Base-by-base conservation (phyloP, 2,888 invertebrate genomes). In the Brachycybe producta region DNA sequence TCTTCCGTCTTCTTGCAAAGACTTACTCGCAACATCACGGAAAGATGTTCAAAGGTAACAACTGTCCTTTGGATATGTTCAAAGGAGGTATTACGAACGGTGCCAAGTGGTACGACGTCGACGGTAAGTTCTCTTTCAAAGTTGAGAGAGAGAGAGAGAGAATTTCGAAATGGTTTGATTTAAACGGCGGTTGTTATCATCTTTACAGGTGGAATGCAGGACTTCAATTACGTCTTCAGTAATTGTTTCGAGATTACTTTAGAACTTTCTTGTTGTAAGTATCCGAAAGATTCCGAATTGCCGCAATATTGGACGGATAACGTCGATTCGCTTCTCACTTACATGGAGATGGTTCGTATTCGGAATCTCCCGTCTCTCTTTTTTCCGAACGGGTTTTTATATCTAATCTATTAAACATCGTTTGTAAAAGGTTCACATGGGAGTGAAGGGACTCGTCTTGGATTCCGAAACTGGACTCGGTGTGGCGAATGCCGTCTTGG, bases 191-290 rank as follows among this genome's bases (percentile, higher is more conserved):
- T 57, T 64, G 3, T 54, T 43, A 13, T 47, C 11, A 24, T 8
- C 26, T 41, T 11, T 41, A 3, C 80, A 3, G 97, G 97, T 0
- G 97, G 97, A 5, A 97, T 98, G 97, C 97, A 97, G 69, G 98
- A 98, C 69, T 98, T 91, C 83, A 97, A 92, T 70, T 98, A 98
- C 65, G 64, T 91, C 0, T 76, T 82, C 60, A 84, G 90, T 2
- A 90, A 84, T 60, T 88, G 87, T 62, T 82, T 94, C 75, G 97
- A 97, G 67, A 70, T 98, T 2, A 98, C 98, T 0, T 66, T 98
- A 5, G 98, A 98, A 67, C 71, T 98, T 56, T 90, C 91, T 19
- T 98, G 98, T 67, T 77, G 75, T 63, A 98, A 98, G 71, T 98
- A 79, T 65, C 97, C 98, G 0, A 67, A 70, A 5, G 78, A 78